phyloP scores from a whole-genome alignment of 1,140 invertebrate species.

The Harpegnathos saltator region DNA sequence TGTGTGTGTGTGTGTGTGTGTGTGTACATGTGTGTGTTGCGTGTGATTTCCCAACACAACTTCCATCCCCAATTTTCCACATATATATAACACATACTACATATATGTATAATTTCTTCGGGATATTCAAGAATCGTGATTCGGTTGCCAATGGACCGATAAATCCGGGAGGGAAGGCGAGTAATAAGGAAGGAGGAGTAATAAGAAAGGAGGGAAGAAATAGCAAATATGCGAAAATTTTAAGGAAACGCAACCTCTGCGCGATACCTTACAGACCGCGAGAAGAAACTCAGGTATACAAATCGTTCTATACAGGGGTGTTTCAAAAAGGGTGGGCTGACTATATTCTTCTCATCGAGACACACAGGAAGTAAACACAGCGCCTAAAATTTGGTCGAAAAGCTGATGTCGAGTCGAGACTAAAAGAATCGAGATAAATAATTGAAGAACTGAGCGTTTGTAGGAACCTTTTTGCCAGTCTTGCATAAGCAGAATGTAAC shows the following conservation, averaged over 20 bases:
- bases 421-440: too few relatives aligned
- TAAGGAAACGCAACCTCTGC: neutral
- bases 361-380: too few relatives aligned
- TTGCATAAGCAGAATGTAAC: too few relatives aligned
- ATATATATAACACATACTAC: slow-evolving; percentile 37
- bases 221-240: slow-evolving; percentile 14
- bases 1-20: too few relatives aligned
- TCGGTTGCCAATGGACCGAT: slow-evolving; percentile 6
- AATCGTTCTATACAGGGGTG: too few relatives aligned
- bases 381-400: too few relatives aligned
- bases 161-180: neutral
- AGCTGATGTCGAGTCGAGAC: too few relatives aligned
- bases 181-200: slow-evolving; percentile 10
- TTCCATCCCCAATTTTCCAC: slow-evolving; percentile 43
- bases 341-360: too few relatives aligned
- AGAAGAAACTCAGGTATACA: slow-evolving; percentile 1
- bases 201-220: slow-evolving; percentile 7
- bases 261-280: slow-evolving; percentile 18
- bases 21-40: too few relatives aligned
- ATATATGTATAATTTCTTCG: slow-evolving; percentile 22
- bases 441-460: too few relatives aligned
- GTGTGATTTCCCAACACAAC: slow-evolving; percentile 36
- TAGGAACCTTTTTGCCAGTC: too few relatives aligned
- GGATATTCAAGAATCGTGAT: slow-evolving; percentile 30
- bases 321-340: too few relatives aligned